Conservation (phyloP, 2,113 vertebrate genomes). For the Marmota flaviventris region DNA sequence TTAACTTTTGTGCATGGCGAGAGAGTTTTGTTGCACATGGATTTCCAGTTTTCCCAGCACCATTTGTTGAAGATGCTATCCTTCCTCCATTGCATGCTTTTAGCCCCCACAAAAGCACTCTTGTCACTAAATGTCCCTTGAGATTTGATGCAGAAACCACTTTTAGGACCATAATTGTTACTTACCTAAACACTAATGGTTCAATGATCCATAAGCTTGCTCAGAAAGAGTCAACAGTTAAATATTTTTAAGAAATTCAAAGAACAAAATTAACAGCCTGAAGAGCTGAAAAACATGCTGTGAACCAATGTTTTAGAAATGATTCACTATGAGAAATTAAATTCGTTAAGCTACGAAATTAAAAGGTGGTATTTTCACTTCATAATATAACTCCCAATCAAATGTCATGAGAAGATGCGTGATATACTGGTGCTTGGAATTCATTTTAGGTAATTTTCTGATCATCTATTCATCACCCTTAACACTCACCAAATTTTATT, state of each 20-base stretch:
- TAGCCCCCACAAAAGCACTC: background rate
- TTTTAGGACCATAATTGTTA: slow-evolving; percentile 6
- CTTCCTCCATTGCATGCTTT: too few species aligned
- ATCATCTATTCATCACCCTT: background rate
- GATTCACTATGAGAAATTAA: slow-evolving; percentile 58
- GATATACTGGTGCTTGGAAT: background rate
- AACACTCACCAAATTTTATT: slow-evolving; percentile 29
- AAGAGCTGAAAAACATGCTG: slow-evolving; percentile 42
- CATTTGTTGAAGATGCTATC: too few species aligned
- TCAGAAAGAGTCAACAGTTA: slow-evolving; percentile 44
- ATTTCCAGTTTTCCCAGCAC: too few species aligned
- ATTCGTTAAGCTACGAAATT: slow-evolving; percentile 48
- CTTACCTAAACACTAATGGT: slow-evolving; percentile 17
- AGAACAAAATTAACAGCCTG: slow-evolving; percentile 61
- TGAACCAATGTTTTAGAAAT: slow-evolving; percentile 67
- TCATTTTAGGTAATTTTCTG: background rate
- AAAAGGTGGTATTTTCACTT: slow-evolving; percentile 44
- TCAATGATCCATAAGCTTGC: background rate
- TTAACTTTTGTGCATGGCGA: too few species aligned
- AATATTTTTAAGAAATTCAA: slow-evolving; percentile 55
- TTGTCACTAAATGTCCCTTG: background rate
- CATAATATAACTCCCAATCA: background rate
- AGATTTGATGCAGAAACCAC: background rate
- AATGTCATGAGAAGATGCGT: background rate
- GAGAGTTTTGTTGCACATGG: too few species aligned